These are phyloP conservation scores for Drepanosiphum platanoidis DNA, from an alignment of 2,888 invertebrate genomes.

Conservation along the genomic window DNA sequence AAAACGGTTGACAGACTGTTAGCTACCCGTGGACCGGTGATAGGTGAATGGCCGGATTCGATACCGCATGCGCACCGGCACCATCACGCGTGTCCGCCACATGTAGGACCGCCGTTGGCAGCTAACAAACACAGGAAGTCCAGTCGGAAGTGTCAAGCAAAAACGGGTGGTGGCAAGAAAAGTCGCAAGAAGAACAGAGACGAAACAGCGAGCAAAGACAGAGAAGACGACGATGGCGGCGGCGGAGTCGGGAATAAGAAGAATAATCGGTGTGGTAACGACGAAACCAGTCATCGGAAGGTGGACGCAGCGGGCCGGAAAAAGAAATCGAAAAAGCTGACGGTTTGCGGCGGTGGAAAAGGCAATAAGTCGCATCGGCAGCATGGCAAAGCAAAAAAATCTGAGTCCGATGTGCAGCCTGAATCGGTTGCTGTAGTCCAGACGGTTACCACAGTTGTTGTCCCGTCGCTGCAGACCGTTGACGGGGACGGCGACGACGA, in stretches of 20 bases:
- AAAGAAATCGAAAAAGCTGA: constrained; percentile 50
- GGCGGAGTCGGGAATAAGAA: constrained; percentile 4
- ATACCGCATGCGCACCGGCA: constrained; percentile 54
- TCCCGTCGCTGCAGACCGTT: background rate
- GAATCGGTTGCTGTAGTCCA: background rate
- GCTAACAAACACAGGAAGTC: constrained; percentile 31
- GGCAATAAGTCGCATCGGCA: constrained; percentile 5
- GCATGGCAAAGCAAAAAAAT: constrained; percentile 17
- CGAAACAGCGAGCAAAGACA: background rate
- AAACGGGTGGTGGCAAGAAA: background rate
- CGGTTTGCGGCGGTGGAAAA: background rate
- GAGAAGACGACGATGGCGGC: background rate
- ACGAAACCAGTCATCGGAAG: constrained; percentile 40
- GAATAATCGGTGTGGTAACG: constrained; percentile 13
- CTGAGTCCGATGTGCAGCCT: background rate
- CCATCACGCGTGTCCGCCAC: constrained; percentile 62
- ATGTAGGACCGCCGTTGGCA: constrained; percentile 29
- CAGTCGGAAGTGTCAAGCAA: constrained; percentile 14
- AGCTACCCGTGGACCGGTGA: constrained; percentile 2
- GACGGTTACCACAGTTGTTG: constrained; percentile 12
- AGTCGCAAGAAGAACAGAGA: constrained; percentile 34
- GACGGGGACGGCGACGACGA: background rate
- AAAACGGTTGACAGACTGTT: constrained; percentile 67
- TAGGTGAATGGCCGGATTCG: constrained; percentile 33
- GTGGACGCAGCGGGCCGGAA: constrained; percentile 55